phyloP scores from a whole-genome alignment of 2,888 invertebrate genomes.

The Amphipyra berbera region DNA sequence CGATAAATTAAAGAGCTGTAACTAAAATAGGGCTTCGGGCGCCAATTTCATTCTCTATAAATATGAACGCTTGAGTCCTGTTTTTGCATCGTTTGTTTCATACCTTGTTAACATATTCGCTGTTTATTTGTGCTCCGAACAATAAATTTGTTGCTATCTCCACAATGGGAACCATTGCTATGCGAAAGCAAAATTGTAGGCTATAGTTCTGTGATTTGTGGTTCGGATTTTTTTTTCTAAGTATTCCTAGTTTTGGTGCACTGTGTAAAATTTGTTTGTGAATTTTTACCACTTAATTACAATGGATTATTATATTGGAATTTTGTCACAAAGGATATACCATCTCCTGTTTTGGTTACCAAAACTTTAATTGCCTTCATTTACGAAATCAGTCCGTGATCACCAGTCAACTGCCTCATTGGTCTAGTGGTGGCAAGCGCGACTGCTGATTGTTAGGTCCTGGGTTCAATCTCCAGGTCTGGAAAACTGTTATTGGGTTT shows the following conservation, averaged over 20 bases:
- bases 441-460: too few relatives aligned
- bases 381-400: too few relatives aligned
- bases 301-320: too few relatives aligned
- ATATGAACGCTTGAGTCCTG: constrained; percentile 65
- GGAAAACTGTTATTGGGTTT: too few relatives aligned
- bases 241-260: constrained; percentile 2
- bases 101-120: constrained; percentile 72
- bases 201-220: constrained; percentile 28
- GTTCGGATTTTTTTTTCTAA: constrained; percentile 9
- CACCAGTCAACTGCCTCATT: too few relatives aligned
- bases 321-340: too few relatives aligned
- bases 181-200: constrained; percentile 33
- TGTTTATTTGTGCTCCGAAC: constrained; percentile 63
- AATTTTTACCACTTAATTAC: not conserved
- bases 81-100: constrained; percentile 62
- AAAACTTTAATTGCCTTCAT: too few relatives aligned
- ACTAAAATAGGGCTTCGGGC: constrained; percentile 73
- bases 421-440: too few relatives aligned
- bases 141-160: constrained; percentile 62
- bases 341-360: too few relatives aligned
- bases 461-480: too few relatives aligned
- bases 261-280: constrained; percentile 5
- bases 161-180: constrained; percentile 46
- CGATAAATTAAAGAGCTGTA: constrained; percentile 76
- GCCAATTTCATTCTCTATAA: constrained; percentile 74